Percentiles rank a stretch among this genome's conserved stretches.
These are phyloP conservation scores for Salticus scenicus DNA, from an alignment of 2,888 invertebrate species.

Conservation along the genomic window DNA sequence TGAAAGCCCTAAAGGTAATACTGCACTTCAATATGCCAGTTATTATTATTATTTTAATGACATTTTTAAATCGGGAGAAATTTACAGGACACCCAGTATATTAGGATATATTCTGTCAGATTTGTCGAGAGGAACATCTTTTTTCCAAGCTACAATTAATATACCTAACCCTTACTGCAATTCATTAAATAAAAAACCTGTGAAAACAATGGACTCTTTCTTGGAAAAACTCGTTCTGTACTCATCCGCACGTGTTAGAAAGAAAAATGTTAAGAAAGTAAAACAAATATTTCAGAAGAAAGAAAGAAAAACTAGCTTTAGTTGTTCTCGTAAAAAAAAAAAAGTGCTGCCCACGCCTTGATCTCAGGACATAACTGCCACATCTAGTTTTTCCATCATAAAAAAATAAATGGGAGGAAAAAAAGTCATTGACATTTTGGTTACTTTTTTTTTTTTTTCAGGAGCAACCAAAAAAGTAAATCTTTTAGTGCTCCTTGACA, in stretches of 20 bases:
- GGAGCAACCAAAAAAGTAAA: conserved; percentile 6
- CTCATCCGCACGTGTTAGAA: conserved; percentile 20
- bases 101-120: too few species aligned
- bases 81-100: too few species aligned
- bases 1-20: too few species aligned
- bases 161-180: too few species aligned
- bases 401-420: not conserved
- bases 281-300: not conserved
- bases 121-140: too few species aligned
- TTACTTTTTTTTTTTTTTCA: too few species aligned
- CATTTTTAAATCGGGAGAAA: too few species aligned
- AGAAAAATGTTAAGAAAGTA: not conserved
- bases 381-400: conserved; percentile 24
- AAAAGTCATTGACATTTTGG: conserved; percentile 51
- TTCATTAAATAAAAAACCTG: too few species aligned
- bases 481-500: conserved; percentile 38
- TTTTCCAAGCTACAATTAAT: too few species aligned
- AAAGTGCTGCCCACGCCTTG: conserved; percentile 52
- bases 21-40: too few species aligned
- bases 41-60: too few species aligned
- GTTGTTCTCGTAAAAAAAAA: conserved; percentile 50
- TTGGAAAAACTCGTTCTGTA: conserved; percentile 14
- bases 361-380: conserved; percentile 4
- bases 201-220: conserved; percentile 30
- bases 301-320: not conserved